phyloP scores from a whole-genome alignment of 1,140 invertebrate genomes.

The Schlechtendalia chinensis region DNA sequence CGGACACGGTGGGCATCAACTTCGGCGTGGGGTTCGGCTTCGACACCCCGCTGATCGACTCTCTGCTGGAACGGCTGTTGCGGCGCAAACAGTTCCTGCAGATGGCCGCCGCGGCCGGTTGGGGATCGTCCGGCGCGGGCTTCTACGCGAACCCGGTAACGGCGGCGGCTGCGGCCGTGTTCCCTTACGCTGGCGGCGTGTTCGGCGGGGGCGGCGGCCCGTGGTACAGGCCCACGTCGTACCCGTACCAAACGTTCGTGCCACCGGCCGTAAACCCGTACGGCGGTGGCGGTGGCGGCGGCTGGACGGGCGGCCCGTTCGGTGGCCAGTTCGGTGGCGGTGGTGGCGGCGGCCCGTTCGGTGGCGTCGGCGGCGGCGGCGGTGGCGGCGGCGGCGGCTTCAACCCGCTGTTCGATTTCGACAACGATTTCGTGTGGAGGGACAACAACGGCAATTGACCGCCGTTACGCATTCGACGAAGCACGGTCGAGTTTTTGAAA shows the following conservation, averaged over 20 bases:
- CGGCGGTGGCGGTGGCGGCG: neutral
- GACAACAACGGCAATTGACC: neutral
- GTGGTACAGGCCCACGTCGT: neutral
- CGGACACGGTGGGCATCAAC: constrained; percentile 4
- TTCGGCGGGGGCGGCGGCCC: neutral
- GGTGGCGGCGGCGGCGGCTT: neutral
- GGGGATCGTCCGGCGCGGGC: constrained; percentile 3
- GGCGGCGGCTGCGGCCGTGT: no score
- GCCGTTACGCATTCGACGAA: no score
- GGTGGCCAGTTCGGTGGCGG: neutral
- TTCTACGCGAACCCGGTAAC: neutral
- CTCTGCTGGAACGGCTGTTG: neutral
- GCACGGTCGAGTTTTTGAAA: no score
- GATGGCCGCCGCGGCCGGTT: neutral
- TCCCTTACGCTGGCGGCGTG: neutral
- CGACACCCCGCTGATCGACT: constrained; percentile 27
- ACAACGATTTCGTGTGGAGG: constrained; percentile 11
- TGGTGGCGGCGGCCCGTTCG: neutral
- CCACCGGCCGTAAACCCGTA: neutral
- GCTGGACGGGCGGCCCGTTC: neutral
- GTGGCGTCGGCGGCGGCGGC: neutral
- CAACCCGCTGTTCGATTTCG: constrained; percentile 16
- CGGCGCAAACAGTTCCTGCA: neutral
- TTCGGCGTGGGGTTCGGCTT: constrained; percentile 5
- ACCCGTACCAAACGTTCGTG: neutral